These are phyloP conservation scores for Parasteatoda tepidariorum DNA, from an alignment of 1,140 invertebrate genomes.

Conservation along the genomic window DNA sequence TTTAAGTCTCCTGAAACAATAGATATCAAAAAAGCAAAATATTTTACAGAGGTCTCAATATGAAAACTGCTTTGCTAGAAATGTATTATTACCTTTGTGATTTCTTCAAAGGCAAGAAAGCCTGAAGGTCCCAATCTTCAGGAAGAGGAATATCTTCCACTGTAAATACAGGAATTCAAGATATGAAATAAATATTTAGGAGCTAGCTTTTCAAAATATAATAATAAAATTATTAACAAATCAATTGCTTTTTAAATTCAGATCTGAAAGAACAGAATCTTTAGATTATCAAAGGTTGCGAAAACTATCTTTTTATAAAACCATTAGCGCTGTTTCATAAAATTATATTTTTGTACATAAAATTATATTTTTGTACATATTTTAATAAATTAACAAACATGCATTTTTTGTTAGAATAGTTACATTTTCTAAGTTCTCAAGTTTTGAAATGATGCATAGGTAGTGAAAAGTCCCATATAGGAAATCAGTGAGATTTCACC, in stretches of 20 bases:
- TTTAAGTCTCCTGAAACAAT: constrained; percentile 28
- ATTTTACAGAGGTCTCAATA: not conserved
- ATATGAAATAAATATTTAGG: not conserved
- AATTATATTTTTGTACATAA: no score
- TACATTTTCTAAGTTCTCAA: no score
- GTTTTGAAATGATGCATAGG: no score
- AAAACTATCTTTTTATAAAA: no score
- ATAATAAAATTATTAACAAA: not conserved
- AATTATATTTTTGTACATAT: no score
- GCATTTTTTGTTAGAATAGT: no score
- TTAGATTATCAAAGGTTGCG: no score
- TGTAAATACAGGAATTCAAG: no score
- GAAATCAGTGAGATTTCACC: no score
- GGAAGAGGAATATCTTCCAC: constrained; percentile 77
- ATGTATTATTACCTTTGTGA: constrained; percentile 68
- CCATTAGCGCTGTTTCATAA: no score
- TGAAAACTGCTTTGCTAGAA: not conserved
- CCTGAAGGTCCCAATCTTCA: constrained; percentile 83
- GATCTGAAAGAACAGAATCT: constrained; percentile 38
- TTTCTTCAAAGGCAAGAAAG: constrained; percentile 80
- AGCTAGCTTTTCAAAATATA: not conserved
- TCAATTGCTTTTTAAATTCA: not conserved
- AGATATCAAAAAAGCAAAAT: not conserved
- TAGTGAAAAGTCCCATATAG: no score
- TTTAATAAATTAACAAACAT: no score